A percentile compares a stretch with the other conserved stretches of the same genome.
These are phyloP conservation scores for Zosterops hypoxanthus DNA, from an alignment of 2,113 vertebrate species.

Conservation along the genomic window DNA sequence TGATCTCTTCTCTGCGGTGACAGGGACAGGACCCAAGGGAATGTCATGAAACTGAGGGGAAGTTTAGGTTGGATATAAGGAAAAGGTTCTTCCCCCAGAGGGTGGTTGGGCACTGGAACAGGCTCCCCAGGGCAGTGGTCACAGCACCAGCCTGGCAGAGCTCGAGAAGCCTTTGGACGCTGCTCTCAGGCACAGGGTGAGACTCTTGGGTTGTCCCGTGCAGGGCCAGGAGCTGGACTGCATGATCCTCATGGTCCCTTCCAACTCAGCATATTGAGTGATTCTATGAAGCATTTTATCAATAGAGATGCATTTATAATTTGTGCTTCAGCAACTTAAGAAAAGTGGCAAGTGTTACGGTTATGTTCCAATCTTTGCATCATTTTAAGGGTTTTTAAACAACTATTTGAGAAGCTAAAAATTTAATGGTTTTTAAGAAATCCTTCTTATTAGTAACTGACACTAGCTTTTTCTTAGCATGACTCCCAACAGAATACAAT, in stretches of 20 bases:
- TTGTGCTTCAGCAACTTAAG: background rate
- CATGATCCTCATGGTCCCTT: no score
- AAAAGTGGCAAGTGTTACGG: background rate
- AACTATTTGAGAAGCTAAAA: background rate
- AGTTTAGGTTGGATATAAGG: background rate
- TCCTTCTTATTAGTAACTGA: background rate
- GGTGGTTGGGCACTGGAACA: rapidly evolving
- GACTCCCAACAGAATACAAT: background rate
- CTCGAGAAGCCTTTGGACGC: rapidly evolving
- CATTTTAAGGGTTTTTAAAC: background rate
- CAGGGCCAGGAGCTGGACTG: rapidly evolving
- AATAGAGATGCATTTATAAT: background rate
- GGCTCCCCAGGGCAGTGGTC: background rate
- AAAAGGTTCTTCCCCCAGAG: background rate
- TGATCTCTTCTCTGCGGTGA: background rate
- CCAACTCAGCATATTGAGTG: background rate
- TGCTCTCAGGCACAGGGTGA: no score
- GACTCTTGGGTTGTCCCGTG: no score
- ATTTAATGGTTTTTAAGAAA: background rate
- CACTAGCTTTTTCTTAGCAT: background rate
- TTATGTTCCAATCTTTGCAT: background rate
- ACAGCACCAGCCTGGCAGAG: background rate
- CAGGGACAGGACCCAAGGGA: rapidly evolving
- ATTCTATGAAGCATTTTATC: background rate
- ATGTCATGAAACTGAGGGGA: background rate